Evolutionary conservation across 2,113 vertebrate genomes (phyloP), one percentile per base, ranked within the genome.

Genomic region (Tonatia bakeri): DNA sequence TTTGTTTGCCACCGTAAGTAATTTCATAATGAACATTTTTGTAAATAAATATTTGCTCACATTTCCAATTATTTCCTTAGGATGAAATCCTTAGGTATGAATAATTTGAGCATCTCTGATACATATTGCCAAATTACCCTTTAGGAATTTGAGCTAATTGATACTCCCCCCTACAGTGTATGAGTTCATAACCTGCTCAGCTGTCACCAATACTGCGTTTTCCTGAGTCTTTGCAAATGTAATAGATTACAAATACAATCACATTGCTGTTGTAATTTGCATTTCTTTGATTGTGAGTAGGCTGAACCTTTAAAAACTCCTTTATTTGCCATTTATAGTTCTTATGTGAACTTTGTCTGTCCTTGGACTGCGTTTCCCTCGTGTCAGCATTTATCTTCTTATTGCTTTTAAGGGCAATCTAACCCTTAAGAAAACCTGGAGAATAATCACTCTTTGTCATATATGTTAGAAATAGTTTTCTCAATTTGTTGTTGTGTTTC

Each of bases 11-110:
- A 79, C 16, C 72, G 9, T 76, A 80, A 97, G 81, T 93, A 54
- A 90, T 87, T 47, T 83, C 59, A 91, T 67, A 65, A 54, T 47
- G 70, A 96, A 94, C 52, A 59, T 22, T 96, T 96, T 92, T 81
- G 45, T 94, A 85, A 96, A 96, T 94, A 97, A 94, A 94, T 92
- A 94, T 87, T 96, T 96, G 45, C 84, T 94, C 43, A 72, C 84
- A 88, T 87, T 94, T 92, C 50, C 92, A 94, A 43, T 96, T 92
- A 65, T 95, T 94, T 93, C 76, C 80, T 90, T 86, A 72, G 84
- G 83, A 97, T 36, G 36, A 87, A 96, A 73, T 96, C 22, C 72
- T 92, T 87, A 96, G 92, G 84, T 47, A 38, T 72, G 59, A 95
- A 72, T 90, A 84, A 96, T 96, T 95, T 82, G 76, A 90, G 69